Percentiles rank a stretch among this genome's conserved stretches.
Conservation (phyloP, 1,140 invertebrate species). For the Eriocheir sinensis region DNA sequence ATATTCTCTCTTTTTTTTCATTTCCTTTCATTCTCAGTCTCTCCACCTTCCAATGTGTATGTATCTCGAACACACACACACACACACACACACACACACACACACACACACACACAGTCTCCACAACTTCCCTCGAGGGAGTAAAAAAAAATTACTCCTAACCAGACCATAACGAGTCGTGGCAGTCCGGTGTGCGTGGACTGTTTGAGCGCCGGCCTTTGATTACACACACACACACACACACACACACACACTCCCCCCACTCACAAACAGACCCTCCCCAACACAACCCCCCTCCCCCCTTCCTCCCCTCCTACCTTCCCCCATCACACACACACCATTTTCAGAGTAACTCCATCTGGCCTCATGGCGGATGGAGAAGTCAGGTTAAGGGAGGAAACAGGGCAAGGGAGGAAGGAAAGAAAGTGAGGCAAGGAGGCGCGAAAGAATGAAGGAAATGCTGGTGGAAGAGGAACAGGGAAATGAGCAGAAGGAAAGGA, state of each 20-base stretch:
- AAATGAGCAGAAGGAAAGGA: neutral
- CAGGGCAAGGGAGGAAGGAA: neutral
- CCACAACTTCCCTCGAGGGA: neutral
- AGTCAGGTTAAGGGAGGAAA: neutral
- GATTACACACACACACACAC: neutral
- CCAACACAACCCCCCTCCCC: neutral
- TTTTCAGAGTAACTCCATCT: neutral
- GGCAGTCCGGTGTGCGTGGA: neutral
- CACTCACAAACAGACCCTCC: conserved; percentile 35
- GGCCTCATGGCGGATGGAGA: neutral
- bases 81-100: conserved; percentile 15
- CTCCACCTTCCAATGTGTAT: too few species aligned
- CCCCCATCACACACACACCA: conserved; percentile 43
- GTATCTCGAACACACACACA: conserved; percentile 24
- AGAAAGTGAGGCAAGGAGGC: neutral
- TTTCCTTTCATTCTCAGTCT: neutral
- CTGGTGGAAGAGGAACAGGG: neutral
- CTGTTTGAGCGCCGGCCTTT: neutral
- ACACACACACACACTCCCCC: conserved; percentile 42
- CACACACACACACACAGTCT: neutral
- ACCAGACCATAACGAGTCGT: neutral
- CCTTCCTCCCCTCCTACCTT: neutral
- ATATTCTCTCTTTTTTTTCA: too few species aligned
- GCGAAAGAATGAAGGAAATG: neutral
- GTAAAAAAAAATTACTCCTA: neutral